phyloP scores from a whole-genome alignment of 2,113 vertebrate genomes.

The Epinephelus fuscoguttatus region DNA sequence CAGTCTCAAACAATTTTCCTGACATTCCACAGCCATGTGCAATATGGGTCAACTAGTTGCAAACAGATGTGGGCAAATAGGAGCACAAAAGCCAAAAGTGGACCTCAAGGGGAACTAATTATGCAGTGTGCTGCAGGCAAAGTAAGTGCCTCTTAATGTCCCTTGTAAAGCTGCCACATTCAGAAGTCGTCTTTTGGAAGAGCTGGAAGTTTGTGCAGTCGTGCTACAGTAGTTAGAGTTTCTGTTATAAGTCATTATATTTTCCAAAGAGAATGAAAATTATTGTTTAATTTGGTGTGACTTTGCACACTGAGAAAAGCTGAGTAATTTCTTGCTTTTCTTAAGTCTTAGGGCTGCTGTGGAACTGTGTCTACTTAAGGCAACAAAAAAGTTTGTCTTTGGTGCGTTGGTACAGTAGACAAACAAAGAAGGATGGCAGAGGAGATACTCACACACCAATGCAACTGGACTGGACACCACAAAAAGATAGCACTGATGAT shows the following conservation, averaged over 20 bases:
- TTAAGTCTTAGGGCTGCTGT: no score
- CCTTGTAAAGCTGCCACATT: slow-evolving; percentile 45
- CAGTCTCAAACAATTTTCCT: slow-evolving; percentile 31
- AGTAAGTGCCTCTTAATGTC: slow-evolving; percentile 51
- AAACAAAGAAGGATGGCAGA: no score
- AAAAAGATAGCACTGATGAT: no score
- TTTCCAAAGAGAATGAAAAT: not conserved
- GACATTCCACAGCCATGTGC: slow-evolving; percentile 62
- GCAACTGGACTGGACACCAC: no score
- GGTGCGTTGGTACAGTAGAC: no score
- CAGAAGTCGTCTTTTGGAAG: slow-evolving; percentile 27
- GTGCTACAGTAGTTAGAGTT: not conserved
- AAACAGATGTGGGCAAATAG: slow-evolving; percentile 78
- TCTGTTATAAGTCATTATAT: not conserved
- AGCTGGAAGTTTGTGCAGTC: not conserved
- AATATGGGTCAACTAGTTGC: slow-evolving; percentile 70
- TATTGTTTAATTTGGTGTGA: not conserved
- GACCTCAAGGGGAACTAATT: slow-evolving; percentile 49
- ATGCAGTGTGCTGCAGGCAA: slow-evolving; percentile 24
- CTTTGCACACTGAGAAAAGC: not conserved
- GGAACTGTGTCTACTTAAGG: no score
- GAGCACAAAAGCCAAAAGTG: slow-evolving; percentile 49
- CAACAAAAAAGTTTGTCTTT: no score
- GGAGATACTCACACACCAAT: no score
- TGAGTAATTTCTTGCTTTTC: not conserved